Evolutionary conservation across 2,888 invertebrate genomes (phyloP), one percentile per base, ranked within the genome.

Genomic region (Diaprepes abbreviatus): DNA sequence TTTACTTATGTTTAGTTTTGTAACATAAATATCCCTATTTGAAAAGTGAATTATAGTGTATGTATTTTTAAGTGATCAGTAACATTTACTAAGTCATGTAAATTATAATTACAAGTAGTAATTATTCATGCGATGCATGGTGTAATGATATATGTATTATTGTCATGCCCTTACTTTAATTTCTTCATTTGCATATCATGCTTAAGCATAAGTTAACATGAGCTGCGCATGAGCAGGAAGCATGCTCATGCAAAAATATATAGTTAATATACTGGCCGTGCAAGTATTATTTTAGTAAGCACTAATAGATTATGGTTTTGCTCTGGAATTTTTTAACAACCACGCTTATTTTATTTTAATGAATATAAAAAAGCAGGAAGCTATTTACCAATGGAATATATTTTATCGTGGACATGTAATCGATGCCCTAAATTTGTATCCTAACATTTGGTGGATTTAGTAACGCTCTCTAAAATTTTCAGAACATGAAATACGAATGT

Each of bases 161-260:
- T 28, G 12, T 28, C 48, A 50, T 50, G 48, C 48, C 28, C n/a
- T 16, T 16, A 48, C 12, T 50, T 28, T 24, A 1, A 28, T 31
- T 24, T 9, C 16, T 28, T 28, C 2, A 21, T 28, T 28, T 28
- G 48, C 16, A 2, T 12, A 35, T 60, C 48, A 60, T 45, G 48
- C 48, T 60, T n/a, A 28, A 63, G 33, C 35, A 31, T 16, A 17
- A 9, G 21, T 24, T 31, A 21, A 16, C 45, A 66, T 54, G 63
- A 59, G 77, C 78, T 78, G 77, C 77, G 75, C 77, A 76, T 78
- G 78, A 77, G 74, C 76, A 74, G 74, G 73, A 60, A 63, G 57
- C 76, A 76, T 76, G 77, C 76, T 65, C 75, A 77, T 73, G 74
- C 73, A 60, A 66, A 59, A 59, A 48, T 55, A 40, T 45, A 33